Percentiles rank a stretch among this genome's conserved stretches.
phyloP scores from a whole-genome alignment of 1,140 invertebrate species.

The Hylaeus anthracinus region DNA sequence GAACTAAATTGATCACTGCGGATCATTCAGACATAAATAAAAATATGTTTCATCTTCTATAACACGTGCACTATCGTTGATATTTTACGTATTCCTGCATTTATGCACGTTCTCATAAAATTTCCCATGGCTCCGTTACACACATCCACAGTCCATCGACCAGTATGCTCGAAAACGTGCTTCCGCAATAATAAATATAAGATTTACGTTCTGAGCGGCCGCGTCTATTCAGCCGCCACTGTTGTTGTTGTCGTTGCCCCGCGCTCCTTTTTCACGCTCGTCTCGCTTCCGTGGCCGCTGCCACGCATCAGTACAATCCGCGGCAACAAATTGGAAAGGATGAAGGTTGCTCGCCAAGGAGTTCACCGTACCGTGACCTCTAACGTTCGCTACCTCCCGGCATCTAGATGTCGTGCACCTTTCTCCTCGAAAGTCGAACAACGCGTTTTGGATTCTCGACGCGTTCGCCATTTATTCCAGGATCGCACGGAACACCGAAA shows the following conservation, averaged over 20 bases:
- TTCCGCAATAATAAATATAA: neutral
- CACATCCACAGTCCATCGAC: no score
- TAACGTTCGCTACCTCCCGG: slow-evolving; percentile 7
- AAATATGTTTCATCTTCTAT: no score
- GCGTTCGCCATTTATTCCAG: neutral
- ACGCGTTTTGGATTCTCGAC: neutral
- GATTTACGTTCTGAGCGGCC: neutral
- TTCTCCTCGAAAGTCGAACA: slow-evolving; percentile 32
- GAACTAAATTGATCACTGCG: no score
- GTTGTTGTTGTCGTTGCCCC: neutral
- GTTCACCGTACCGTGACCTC: slow-evolving; percentile 61
- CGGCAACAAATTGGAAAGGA: slow-evolving; percentile 48
- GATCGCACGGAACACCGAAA: neutral
- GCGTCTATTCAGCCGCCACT: slow-evolving; percentile 20
- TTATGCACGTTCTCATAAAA: no score
- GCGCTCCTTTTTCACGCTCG: slow-evolving; percentile 42
- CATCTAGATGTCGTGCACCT: slow-evolving; percentile 16
- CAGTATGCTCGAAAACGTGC: neutral
- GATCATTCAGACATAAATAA: no score
- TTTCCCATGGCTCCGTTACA: no score
- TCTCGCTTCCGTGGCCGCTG: slow-evolving; percentile 54
- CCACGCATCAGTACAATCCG: slow-evolving; percentile 34
- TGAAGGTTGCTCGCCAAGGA: slow-evolving; percentile 50
- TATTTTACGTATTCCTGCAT: no score
- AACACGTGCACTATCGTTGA: no score